Evolutionary conservation across 2,888 invertebrate genomes (phyloP).

Genomic region (Thumatha senex): DNA sequence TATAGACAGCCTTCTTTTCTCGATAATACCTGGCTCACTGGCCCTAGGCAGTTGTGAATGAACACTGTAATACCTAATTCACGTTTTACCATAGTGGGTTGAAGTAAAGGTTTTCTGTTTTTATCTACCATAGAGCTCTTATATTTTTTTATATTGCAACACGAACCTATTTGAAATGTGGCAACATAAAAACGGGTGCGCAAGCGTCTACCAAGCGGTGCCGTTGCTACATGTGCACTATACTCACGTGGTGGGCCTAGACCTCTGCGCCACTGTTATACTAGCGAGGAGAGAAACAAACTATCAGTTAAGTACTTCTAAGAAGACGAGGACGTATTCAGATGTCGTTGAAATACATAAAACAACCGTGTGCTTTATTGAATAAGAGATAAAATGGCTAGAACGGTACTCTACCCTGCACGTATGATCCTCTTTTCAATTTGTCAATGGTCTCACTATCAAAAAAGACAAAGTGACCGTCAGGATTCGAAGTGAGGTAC

Average conservation of each 20-base stretch:
- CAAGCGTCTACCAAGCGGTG: constrained; percentile 29
- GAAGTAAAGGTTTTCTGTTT: no score
- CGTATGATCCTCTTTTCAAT: no score
- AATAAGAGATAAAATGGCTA: no score
- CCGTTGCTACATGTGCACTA: constrained; percentile 23
- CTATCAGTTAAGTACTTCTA: constrained; percentile 30
- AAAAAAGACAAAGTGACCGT: no score
- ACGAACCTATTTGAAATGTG: constrained; percentile 4
- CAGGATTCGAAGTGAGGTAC: no score
- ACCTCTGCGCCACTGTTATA: constrained; percentile 82
- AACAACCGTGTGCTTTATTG: background rate
- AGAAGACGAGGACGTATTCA: constrained; percentile 17
- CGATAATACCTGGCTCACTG: no score
- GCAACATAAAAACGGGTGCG: constrained; percentile 20
- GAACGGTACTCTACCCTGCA: no score
- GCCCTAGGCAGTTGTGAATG: no score
- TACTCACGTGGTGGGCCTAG: constrained; percentile 83
- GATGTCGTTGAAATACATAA: constrained; percentile 1
- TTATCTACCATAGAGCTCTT: background rate
- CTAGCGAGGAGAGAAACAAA: constrained; percentile 75
- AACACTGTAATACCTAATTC: no score
- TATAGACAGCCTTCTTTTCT: no score
- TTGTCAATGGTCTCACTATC: no score
- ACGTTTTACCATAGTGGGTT: no score
- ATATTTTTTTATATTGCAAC: background rate